Percentiles rank a stretch among this genome's conserved stretches.
phyloP scores from a whole-genome alignment of 2,797 vertebrate genomes.

The Helarctos malayanus region DNA sequence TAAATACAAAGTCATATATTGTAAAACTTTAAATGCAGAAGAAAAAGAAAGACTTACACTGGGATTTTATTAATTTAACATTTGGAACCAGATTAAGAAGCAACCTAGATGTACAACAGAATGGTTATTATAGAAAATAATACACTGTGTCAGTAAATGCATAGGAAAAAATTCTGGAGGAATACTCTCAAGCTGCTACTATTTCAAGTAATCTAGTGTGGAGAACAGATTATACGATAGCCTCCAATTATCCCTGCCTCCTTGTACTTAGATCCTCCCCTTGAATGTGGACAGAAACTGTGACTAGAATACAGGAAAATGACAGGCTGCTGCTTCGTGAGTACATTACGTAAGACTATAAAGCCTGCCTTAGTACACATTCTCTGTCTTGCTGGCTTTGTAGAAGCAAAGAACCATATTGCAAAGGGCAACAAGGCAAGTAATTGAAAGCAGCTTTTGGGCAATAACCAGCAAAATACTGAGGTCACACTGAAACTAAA shows the following conservation, averaged over 20 bases:
- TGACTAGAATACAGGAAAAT: constrained; percentile 50
- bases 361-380: not conserved
- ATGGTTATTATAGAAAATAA: constrained; percentile 26
- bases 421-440: not conserved
- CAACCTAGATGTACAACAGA: not conserved
- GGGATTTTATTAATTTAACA: not conserved
- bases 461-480: constrained; percentile 5
- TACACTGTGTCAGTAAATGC: not conserved
- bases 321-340: not conserved
- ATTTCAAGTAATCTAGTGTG: not conserved
- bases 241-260: not conserved
- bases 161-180: not conserved
- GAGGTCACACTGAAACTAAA: not conserved
- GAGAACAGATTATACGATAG: not conserved
- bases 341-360: not conserved
- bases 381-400: constrained; percentile 19
- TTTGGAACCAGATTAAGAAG: constrained; percentile 53
- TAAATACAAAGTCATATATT: not conserved
- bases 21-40: constrained; percentile 42
- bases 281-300: not conserved
- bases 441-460: not conserved
- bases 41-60: constrained; percentile 41
- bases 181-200: constrained; percentile 39
- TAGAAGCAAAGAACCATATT: not conserved
- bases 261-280: not conserved